A percentile compares a stretch with the other conserved stretches of the same genome.
Evolutionary conservation across 2,888 invertebrate species (phyloP).

Genomic region (Mesorhabditis spiculigera): DNA sequence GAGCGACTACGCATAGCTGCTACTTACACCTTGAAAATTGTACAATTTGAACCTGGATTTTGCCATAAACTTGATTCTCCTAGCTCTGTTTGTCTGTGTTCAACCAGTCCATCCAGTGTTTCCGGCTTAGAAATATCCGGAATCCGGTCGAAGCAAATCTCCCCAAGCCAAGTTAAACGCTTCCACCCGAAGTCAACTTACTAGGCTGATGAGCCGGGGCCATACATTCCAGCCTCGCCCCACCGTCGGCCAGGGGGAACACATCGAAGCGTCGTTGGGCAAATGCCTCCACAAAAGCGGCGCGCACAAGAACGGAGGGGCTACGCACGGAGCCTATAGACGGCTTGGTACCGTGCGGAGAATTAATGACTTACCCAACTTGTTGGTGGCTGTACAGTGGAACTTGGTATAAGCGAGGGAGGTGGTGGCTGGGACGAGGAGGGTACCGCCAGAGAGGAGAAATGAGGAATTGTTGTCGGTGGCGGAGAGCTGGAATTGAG

Average conservation of each 20-base stretch:
- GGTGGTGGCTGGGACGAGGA: conserved; percentile 31
- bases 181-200: conserved; percentile 21
- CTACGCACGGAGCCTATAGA: conserved; percentile 11
- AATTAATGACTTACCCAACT: conserved; percentile 20
- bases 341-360: background rate
- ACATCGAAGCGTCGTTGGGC: conserved; percentile 36
- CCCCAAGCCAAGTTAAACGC: too few relatives aligned
- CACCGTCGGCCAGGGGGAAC: conserved; percentile 45
- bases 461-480: conserved; percentile 24
- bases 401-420: conserved; percentile 35
- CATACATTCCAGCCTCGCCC: conserved; percentile 47
- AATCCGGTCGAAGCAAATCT: too few relatives aligned
- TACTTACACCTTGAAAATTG: too few relatives aligned
- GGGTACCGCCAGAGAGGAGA: conserved; percentile 38
- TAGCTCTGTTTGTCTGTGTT: too few relatives aligned
- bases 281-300: conserved; percentile 34
- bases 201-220: conserved; percentile 55
- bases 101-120: too few relatives aligned
- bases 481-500: conserved; percentile 18
- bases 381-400: conserved; percentile 33
- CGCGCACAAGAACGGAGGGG: conserved; percentile 32
- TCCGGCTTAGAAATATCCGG: too few relatives aligned
- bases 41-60: too few relatives aligned
- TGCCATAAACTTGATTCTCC: too few relatives aligned
- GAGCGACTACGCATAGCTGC: too few relatives aligned